These are phyloP conservation scores for Thera obeliscata DNA, from an alignment of 2,888 invertebrate species.

Conservation along the genomic window DNA sequence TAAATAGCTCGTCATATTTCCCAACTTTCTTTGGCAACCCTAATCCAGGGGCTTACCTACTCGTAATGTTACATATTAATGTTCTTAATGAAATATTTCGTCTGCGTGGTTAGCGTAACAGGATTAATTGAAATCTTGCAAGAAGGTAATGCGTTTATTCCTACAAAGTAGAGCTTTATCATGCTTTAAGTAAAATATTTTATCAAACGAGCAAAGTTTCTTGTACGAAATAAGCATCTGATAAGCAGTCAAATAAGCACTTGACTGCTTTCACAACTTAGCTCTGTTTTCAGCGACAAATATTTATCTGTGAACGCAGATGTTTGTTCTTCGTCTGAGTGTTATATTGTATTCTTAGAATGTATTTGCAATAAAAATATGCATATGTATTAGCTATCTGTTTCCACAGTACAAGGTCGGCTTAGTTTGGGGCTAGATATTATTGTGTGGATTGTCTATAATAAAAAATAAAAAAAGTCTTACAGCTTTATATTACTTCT, in stretches of 20 bases:
- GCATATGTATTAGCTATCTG: too few species aligned
- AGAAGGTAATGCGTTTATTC: slow-evolving; percentile 43
- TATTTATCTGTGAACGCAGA: too few species aligned
- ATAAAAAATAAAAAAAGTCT: too few species aligned
- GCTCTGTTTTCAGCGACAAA: too few species aligned
- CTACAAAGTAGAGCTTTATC: not conserved
- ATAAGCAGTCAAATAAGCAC: not conserved
- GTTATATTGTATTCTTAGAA: too few species aligned
- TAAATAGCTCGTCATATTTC: not conserved
- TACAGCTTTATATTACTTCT: not conserved
- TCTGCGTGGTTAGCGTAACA: slow-evolving; percentile 45
- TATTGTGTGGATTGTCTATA: too few species aligned
- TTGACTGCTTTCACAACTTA: too few species aligned
- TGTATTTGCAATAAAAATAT: too few species aligned
- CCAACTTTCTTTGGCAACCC: slow-evolving; percentile 25
- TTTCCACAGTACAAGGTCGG: too few species aligned
- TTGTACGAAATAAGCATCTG: not conserved
- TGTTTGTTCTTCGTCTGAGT: too few species aligned
- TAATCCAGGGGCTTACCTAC: slow-evolving; percentile 52
- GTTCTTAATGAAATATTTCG: slow-evolving; percentile 63
- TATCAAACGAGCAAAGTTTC: not conserved
- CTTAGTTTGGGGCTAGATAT: too few species aligned
- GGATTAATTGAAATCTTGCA: slow-evolving; percentile 52
- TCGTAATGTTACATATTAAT: slow-evolving; percentile 64
- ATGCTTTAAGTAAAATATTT: not conserved